A percentile compares a stretch with the other conserved stretches of the same genome.
phyloP scores from a whole-genome alignment of 2,797 vertebrate genomes.

The Epinephelus coioides region DNA sequence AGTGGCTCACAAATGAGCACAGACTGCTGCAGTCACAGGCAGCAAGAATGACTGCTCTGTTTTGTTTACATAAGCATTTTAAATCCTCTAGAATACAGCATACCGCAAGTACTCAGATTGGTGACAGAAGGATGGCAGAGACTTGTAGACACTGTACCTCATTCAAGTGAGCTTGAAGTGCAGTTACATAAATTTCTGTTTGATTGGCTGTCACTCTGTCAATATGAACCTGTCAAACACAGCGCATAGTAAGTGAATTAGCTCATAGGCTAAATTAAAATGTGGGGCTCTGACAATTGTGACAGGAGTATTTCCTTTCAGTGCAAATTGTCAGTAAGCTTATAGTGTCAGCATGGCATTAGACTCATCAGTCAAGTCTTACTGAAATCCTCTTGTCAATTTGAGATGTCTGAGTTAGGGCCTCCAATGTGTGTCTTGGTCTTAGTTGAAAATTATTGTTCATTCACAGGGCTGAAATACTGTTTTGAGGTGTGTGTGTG shows the following conservation, averaged over 20 bases:
- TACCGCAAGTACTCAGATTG: neutral
- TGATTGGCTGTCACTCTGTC: slow-evolving; percentile 6
- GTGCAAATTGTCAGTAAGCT: neutral
- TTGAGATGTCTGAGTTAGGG: neutral
- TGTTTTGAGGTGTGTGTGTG: neutral
- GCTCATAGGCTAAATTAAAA: neutral
- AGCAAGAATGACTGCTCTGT: neutral
- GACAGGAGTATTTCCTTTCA: neutral
- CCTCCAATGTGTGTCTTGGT: neutral
- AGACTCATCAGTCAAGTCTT: slow-evolving; percentile 5
- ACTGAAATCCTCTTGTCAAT: slow-evolving; percentile 2
- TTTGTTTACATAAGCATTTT: neutral
- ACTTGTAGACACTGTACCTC: neutral
- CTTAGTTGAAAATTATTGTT: neutral
- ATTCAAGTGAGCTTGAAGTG: neutral
- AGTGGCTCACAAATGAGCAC: neutral
- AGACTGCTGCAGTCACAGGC: neutral
- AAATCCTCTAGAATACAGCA: neutral
- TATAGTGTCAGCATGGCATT: neutral
- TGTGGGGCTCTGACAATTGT: neutral
- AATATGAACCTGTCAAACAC: neutral
- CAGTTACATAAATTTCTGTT: neutral
- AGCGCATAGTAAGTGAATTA: neutral
- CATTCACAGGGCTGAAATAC: neutral
- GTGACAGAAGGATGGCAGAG: neutral